Evolutionary conservation across 2,888 invertebrate species (phyloP), one percentile per base, ranked within the genome.

Genomic region (Chrysotoxum bicinctum): DNA sequence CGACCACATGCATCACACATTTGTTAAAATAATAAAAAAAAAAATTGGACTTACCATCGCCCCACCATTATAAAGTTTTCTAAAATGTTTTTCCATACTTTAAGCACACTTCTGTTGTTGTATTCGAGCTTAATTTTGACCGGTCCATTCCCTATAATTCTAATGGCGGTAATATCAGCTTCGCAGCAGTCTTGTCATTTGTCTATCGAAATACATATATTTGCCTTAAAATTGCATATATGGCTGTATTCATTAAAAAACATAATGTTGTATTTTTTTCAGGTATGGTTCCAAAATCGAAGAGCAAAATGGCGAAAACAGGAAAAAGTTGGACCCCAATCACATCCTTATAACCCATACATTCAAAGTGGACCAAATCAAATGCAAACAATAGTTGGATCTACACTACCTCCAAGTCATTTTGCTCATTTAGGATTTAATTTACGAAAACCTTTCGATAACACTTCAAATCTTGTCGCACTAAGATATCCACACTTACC

Each of bases 231-330:
- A 35, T 12, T 35, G 3, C 6, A 35, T 35, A n/a, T n/a, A n/a
- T n/a, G n/a, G n/a, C n/a, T 12, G 35, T 35, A 26, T 26, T 26
- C 26, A 0, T 26, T 26, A 26, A 26, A 26, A 26, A 26, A 37
- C 1, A 14, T 37, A 0, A n/a, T 43, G 3, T 0, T 50, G 14
- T 50, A 1, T 26, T 50, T 23, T 9, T 88, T 91, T 89, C 94
- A 97, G 97, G 97, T 98, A 6, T 97, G 97, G 97, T 98, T 97
- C 92, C 97, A 98, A 93, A 98, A 98, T 91, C 94, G 97, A 1
- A 94, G 97, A 48, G 97, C 97, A 58, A 98, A 98, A 92, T 98
- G 97, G 97, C 94, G 98, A 48, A 98, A 98, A 90, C 97, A 97
- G 90, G 97, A 97, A 92, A 97, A 97, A 92, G 97, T 97, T 77